A percentile compares a stretch with the other conserved stretches of the same genome.
phyloP scores from a whole-genome alignment of 2,797 vertebrate genomes.

The Hydrophis major region DNA sequence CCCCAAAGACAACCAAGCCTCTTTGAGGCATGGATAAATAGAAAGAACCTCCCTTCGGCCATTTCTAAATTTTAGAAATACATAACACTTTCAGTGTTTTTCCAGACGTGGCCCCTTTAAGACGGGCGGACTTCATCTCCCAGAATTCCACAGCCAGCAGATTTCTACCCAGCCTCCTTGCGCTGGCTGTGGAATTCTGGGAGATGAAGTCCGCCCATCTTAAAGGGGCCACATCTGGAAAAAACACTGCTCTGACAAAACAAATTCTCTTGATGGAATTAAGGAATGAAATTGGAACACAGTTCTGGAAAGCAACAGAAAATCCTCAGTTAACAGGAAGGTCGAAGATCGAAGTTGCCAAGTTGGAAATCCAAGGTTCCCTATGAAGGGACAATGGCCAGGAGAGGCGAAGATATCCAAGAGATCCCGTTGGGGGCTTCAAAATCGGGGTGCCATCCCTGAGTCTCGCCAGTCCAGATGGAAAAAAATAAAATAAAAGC shows the following conservation, averaged over 20 bases:
- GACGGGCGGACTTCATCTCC: background rate
- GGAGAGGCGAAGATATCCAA: background rate
- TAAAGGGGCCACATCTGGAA: no score
- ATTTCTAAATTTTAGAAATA: background rate
- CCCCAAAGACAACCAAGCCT: background rate
- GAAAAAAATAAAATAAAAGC: background rate
- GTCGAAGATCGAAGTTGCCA: no score
- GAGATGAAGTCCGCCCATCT: no score
- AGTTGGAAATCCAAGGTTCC: no score
- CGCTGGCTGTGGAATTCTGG: background rate
- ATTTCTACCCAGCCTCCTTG: no score
- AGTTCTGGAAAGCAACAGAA: background rate
- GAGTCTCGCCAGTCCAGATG: background rate
- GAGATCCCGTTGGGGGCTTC: no score
- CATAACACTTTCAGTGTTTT: background rate
- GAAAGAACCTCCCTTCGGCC: background rate
- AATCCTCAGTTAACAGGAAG: background rate
- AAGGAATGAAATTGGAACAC: background rate
- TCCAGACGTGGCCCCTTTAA: background rate
- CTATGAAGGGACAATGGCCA: background rate
- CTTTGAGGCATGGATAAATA: conserved; percentile 8
- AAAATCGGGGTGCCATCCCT: background rate
- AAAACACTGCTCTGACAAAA: background rate
- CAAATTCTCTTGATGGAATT: background rate
- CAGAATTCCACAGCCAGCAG: background rate